Evolutionary conservation across 2,113 vertebrate genomes (phyloP).

Genomic region (Typhlomys cinereus): DNA sequence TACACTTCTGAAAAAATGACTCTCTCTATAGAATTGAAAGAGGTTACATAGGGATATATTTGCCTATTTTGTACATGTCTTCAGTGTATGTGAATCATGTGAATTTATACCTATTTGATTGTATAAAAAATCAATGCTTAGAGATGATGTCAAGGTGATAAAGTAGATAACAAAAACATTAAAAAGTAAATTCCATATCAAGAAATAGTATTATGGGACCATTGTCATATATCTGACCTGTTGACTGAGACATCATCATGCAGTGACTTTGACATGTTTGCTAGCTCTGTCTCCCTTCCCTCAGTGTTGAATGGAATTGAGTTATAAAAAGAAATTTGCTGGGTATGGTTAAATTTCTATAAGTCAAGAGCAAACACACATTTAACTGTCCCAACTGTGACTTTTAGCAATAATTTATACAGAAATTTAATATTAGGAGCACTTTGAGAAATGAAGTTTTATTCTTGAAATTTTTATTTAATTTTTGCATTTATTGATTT

Average conservation of each 20-base stretch:
- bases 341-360: conserved; percentile 29
- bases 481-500: no score
- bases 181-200: conserved; percentile 15
- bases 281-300: background rate
- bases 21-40: background rate
- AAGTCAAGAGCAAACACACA: background rate
- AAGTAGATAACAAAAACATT: conserved; percentile 2
- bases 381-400: background rate
- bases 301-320: background rate
- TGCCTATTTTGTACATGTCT: background rate
- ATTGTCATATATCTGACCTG: background rate
- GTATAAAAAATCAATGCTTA: background rate
- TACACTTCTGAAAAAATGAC: conserved; percentile 1
- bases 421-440: conserved; percentile 40
- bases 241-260: background rate
- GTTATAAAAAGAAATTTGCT: background rate
- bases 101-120: background rate
- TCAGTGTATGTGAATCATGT: background rate
- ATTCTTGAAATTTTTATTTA: no score
- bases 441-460: conserved; percentile 30
- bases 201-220: background rate
- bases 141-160: background rate
- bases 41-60: conserved; percentile 3
- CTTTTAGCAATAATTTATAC: background rate
- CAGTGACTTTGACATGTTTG: background rate